Conservation (phyloP, 2,113 vertebrate genomes). For the Gymnarchus niloticus region DNA sequence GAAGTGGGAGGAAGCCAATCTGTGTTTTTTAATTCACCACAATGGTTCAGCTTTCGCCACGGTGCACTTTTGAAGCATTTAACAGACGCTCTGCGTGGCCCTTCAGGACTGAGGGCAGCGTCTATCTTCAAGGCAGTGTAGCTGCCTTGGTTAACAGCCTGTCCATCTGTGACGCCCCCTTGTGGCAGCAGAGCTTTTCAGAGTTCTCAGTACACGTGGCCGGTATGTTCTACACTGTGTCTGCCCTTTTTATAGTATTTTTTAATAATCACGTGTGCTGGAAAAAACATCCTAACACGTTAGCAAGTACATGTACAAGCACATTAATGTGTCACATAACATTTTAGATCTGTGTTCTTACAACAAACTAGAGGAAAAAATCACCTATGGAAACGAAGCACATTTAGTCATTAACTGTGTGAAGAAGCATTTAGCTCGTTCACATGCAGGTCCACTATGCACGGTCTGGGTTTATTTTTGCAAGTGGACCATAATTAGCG, state of each 20-base stretch:
- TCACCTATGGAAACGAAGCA: background rate
- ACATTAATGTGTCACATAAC: background rate
- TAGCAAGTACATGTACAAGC: background rate
- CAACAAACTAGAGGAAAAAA: background rate
- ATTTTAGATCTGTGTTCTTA: background rate
- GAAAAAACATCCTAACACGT: constrained; percentile 7
- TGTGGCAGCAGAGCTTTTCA: constrained; percentile 7
- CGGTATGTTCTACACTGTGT: constrained; percentile 29
- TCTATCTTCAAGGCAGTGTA: background rate
- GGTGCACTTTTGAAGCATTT: constrained; percentile 27
- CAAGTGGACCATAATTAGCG: background rate
- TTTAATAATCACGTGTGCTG: constrained; percentile 28
- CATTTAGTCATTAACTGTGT: background rate
- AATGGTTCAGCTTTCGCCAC: constrained; percentile 8
- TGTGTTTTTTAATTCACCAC: constrained; percentile 13
- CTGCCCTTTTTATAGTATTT: constrained; percentile 22
- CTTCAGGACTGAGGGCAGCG: background rate
- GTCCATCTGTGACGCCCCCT: background rate
- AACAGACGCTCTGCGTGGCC: background rate
- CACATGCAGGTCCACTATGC: constrained; percentile 15
- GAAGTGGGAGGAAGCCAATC: background rate
- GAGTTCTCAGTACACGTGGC: background rate
- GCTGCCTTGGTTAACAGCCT: background rate
- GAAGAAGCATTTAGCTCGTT: background rate
- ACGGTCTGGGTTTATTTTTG: constrained; percentile 7